Evolutionary conservation across 2,888 invertebrate genomes (phyloP).

Genomic region (Chloroclystis v-ata): DNA sequence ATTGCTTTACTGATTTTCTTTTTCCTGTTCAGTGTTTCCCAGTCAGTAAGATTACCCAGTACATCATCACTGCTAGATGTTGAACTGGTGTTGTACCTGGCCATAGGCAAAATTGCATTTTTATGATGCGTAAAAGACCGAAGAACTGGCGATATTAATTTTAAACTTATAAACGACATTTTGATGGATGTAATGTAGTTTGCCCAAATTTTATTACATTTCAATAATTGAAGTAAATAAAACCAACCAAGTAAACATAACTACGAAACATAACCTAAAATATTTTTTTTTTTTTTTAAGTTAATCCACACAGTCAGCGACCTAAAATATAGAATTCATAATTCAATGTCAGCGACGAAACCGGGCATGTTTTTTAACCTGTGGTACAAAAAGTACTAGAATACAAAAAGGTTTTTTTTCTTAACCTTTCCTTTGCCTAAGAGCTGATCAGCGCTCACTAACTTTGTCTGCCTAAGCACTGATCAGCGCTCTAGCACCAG

Average conservation of each 20-base stretch:
- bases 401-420: no score
- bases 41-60: constrained; percentile 55
- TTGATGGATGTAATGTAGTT: constrained; percentile 17
- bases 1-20: constrained; percentile 91
- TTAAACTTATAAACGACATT: constrained; percentile 49
- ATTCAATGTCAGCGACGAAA: no score
- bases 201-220: not conserved
- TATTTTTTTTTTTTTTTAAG: not conserved
- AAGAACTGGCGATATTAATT: constrained; percentile 42
- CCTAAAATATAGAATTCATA: no score
- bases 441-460: no score
- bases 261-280: not conserved
- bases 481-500: no score
- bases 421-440: no score
- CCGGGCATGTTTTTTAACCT: no score
- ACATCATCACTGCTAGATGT: constrained; percentile 36
- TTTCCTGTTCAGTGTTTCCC: constrained; percentile 69
- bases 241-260: not conserved
- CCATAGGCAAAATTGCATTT: constrained; percentile 36
- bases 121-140: constrained; percentile 35
- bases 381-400: no score
- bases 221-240: not conserved
- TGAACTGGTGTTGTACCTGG: constrained; percentile 42
- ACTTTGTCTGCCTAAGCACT: no score
- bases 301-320: no score